Evolutionary conservation across 1,140 invertebrate genomes (phyloP), one percentile per base, ranked within the genome.

Genomic region (Bombus confusus): DNA sequence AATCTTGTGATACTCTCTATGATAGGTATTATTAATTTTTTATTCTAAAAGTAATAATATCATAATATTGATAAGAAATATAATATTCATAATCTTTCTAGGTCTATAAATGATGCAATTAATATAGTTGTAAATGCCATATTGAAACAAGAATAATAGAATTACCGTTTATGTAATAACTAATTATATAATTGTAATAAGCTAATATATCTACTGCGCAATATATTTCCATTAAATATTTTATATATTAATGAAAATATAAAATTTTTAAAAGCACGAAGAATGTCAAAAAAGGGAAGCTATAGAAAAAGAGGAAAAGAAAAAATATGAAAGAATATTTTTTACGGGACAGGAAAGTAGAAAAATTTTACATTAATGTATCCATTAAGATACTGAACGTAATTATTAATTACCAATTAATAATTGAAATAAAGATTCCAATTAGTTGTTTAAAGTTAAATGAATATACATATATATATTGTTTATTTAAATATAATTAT

Each of bases 1-100:
- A 43, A 10, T 64, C 39, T 57, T 62, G 25, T 37, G 28, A 73
- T 81, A 59, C 69, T 75, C 1, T 25, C 4, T 37, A 47, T 57
- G 71, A 89, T 12, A 87, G 75, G 88, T 89, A 85, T n/a, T 28
- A 28, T 64, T 31, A 37, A 66, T 64, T 64, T 71, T 77, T 64
- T 15, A 34, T 41, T 43, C 3, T 79, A 34, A 25, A 43, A 68
- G 9, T 28, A 59, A 18, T 37, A 37, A 81, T 80, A 75, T 34
- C 28, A 62, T 52, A 71, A 62, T 72, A 3, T 68, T 66, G 47
- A 18, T 52, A 52, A 52, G 47, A 22, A 52, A 52, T 52, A 52
- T 47, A 47, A 47, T 47, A 47, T 47, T 22, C 6, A 3, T 22
- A 22, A 62, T 72, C 18, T 15, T 91, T 91, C 79, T 73, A 91